phyloP scores from a whole-genome alignment of 2,888 invertebrate species.

The Ferrisia virgata region DNA sequence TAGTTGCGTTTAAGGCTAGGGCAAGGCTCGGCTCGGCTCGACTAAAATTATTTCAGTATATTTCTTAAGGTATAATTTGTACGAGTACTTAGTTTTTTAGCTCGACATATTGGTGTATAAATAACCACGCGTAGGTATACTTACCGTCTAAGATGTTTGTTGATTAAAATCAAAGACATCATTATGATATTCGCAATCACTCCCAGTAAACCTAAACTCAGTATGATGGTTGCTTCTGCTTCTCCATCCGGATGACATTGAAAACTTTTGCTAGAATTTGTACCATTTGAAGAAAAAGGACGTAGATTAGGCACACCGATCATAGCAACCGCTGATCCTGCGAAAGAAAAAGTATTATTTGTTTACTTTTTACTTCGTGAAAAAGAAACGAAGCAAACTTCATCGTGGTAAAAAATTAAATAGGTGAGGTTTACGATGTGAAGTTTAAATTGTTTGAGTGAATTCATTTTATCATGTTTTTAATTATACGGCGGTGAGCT shows the following conservation, averaged over 20 bases:
- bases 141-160: slow-evolving; percentile 75
- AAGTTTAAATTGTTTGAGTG: background rate
- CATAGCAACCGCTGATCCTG: slow-evolving; percentile 73
- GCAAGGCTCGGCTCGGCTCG: background rate
- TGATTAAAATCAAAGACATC: slow-evolving; percentile 76
- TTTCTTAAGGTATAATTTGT: background rate
- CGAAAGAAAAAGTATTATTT: slow-evolving; percentile 49
- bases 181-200: slow-evolving; percentile 78
- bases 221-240: slow-evolving; percentile 73
- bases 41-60: background rate
- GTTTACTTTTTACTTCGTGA: background rate
- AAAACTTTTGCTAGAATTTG: slow-evolving; percentile 57
- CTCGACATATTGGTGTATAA: background rate
- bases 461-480: background rate
- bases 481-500: slow-evolving; percentile 21
- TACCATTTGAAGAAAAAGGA: slow-evolving; percentile 63
- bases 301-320: slow-evolving; percentile 71
- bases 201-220: slow-evolving; percentile 72
- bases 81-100: no score
- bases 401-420: background rate
- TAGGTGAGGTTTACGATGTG: background rate
- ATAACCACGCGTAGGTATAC: slow-evolving; percentile 48
- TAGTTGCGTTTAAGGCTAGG: no score
- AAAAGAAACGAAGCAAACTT: background rate
- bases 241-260: slow-evolving; percentile 78